Base-by-base conservation (phyloP, 2,113 vertebrate species). In the Pardalotus punctatus region DNA sequence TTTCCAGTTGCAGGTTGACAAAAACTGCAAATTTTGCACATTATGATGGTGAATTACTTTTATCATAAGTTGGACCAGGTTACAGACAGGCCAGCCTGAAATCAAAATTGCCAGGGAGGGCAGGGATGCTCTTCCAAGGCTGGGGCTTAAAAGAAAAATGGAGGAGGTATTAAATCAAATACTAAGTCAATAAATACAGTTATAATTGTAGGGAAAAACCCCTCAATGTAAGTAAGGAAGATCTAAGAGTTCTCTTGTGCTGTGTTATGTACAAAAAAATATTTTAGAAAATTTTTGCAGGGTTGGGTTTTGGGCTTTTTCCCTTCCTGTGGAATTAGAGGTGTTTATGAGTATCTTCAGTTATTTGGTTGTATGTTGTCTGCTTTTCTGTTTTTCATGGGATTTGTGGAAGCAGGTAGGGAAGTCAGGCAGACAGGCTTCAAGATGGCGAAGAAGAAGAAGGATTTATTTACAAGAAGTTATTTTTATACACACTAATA, bases 181-280 rank as follows among this genome's bases (percentile, higher is more conserved):
- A 36, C 4, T 35, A 65, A 64, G 21, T 58, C 14, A 33, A 80
- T 65, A 81, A 81, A 81, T 43, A 31, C 76, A 62, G 8, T 58
- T 50, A 8, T 16, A 51, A 38, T 11, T 29, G 1, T 24, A 60
- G 54, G 7, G 6, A 1, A 16, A 19, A 10, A 48, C 11, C 4
- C 4, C 5, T 2, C 19, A 45, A 42, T 10, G 38, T 5, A 65
- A 70, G 31, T 35, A 79, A 6, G 31, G 16, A 76, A 58, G 11
- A 51, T 11, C 11, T 7, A 38, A 38, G 12, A 27, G n/a, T 10
- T 61, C 16, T 60, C 29, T 51, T 29, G 11, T 25, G 9, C 15
- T 21, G 3, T 3, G 3, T 38, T 54, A 57, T 0, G 0, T 14
- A 24, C 5, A 23, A 82, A 48, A 36, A 56, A 62, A 62, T 12